Base-by-base conservation (phyloP, 35 echinoderm and acorn worm genomes). In the Strongylocentrotus purpuratus region DNA sequence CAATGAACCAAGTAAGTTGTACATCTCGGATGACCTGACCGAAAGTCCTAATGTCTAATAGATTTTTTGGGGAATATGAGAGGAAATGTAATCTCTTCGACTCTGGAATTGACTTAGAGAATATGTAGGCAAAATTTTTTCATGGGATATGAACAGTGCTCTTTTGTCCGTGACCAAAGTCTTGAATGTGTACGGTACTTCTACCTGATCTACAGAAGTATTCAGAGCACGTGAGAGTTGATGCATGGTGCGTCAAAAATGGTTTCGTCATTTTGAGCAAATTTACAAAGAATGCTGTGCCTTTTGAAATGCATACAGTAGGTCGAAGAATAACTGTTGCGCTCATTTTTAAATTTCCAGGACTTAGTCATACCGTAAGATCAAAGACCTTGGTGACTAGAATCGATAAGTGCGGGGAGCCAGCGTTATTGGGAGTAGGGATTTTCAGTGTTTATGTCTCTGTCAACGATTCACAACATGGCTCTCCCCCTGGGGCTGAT, bases 401-500 rank as follows among this genome's bases (percentile, higher is more conserved):
- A 89, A 89, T 89, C 87, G 87, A 89, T 89, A 89, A 89, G 87
- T 89, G 15, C 45, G 33, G 45, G 87, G 87, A 33, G 32, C 87
- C 87, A 89, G 33, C 33, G 5, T 89, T 33, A 89, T 89, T 89
- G 87, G 33, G 15, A 45, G 33, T 78, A 78, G 65, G 65, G 65
- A 78, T 78, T 78, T 46, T 46, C 87, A 45, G 87, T 89, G 87
- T 89, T 89, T 89, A 89, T 46, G 87, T 46, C 87, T 33, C 87
- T 89, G 87, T 89, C 87, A 89, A 25, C 32, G 87, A 89, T 46
- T 89, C 87, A 45, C 87, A 46, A 89, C 87, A 89, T 89, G 45
- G 87, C 87, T 89, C 87, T 89, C 87, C 87, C 70, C 87, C 87
- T 89, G 87, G 25, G 87, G 87, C 87, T 45, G 87, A 89, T 89